Percentiles rank a stretch among this genome's conserved stretches.
Evolutionary conservation across 2,888 invertebrate species (phyloP).

Genomic region (Leucozona laternaria): DNA sequence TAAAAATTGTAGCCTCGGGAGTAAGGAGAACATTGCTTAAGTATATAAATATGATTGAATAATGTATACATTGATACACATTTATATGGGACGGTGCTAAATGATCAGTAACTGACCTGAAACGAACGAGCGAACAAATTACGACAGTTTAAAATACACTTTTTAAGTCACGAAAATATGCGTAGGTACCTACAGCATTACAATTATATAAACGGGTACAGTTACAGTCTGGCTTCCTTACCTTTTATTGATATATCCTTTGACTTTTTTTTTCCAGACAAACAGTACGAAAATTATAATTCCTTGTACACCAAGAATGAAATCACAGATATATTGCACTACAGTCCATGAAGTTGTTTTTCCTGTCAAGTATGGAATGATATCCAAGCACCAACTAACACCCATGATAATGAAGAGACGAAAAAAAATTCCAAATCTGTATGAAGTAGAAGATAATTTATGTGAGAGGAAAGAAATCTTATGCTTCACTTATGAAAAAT

Average conservation of each 20-base stretch:
- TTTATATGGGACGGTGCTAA: too few species aligned
- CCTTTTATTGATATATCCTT: slow-evolving; percentile 81
- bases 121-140: too few species aligned
- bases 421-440: slow-evolving; percentile 92
- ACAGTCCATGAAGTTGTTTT: slow-evolving; percentile 79
- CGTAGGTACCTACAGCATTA: too few species aligned
- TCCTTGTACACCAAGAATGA: slow-evolving; percentile 86
- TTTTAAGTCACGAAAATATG: too few species aligned
- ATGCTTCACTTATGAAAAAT: slow-evolving; percentile 76
- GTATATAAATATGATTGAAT: too few species aligned
- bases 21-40: too few species aligned
- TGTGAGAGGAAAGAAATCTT: not conserved
- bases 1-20: too few species aligned
- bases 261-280: slow-evolving; percentile 86
- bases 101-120: too few species aligned
- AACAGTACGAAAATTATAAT: slow-evolving; percentile 87
- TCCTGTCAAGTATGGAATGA: slow-evolving; percentile 89
- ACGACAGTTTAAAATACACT: too few species aligned
- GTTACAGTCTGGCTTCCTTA: too few species aligned
- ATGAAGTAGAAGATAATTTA: not conserved
- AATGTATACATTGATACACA: too few species aligned
- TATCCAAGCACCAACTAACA: slow-evolving; percentile 92
- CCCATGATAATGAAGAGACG: slow-evolving; percentile 94
- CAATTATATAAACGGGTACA: too few species aligned
- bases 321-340: slow-evolving; percentile 84